Conservation (phyloP, 2,888 invertebrate species). For the Capitulum mitella region DNA sequence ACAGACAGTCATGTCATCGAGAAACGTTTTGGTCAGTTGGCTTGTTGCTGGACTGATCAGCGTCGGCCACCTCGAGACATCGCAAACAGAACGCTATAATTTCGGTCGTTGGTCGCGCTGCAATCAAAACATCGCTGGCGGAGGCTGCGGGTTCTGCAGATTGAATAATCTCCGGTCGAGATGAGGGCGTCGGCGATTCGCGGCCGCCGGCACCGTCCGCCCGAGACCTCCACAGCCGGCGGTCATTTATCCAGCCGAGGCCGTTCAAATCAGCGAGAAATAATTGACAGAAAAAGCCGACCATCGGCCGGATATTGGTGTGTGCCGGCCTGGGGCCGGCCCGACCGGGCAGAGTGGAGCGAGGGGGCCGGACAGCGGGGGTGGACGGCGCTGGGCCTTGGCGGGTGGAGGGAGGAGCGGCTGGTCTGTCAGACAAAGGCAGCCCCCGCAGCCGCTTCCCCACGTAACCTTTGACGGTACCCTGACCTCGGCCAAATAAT, state of each 20-base stretch:
- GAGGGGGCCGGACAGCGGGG: background rate
- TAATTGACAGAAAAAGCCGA: conserved; percentile 20
- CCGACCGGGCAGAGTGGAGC: background rate
- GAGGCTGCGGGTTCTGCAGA: no score
- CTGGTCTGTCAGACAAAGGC: background rate
- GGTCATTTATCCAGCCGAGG: background rate
- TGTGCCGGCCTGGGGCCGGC: background rate
- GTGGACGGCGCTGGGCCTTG: background rate
- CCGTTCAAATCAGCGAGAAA: conserved; percentile 24
- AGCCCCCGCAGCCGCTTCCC: background rate
- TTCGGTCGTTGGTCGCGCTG: no score
- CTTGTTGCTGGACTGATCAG: no score
- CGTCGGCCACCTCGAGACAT: no score
- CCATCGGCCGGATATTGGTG: background rate
- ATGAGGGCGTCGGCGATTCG: background rate
- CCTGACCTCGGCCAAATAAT: background rate
- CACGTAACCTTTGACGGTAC: background rate
- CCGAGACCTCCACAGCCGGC: background rate
- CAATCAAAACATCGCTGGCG: no score
- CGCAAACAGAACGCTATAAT: no score
- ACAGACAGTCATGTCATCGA: no score
- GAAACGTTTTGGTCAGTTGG: no score
- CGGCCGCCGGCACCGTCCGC: background rate
- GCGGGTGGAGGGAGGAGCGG: background rate
- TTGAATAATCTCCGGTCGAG: no score